A percentile compares a stretch with the other conserved stretches of the same genome.
Evolutionary conservation across 2,797 vertebrate genomes (phyloP).

Genomic region (Carcharodon carcharias): DNA sequence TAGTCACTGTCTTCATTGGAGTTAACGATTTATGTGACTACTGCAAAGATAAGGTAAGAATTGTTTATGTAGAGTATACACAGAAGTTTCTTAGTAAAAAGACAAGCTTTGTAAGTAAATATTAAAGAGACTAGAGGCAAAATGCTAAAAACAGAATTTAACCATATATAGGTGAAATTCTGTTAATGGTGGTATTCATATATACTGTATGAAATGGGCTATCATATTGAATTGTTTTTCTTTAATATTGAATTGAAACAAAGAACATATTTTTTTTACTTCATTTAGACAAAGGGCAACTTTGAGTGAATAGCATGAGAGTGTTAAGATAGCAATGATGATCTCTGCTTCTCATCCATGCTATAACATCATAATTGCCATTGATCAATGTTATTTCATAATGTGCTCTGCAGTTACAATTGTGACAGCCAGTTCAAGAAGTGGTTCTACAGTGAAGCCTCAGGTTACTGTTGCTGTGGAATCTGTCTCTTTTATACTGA

Average conservation of each 20-base stretch:
- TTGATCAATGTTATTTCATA: neutral
- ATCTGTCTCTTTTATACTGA: neutral
- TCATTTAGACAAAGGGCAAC: neutral
- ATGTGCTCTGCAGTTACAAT: neutral
- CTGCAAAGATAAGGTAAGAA: conserved; percentile 53
- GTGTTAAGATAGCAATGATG: neutral
- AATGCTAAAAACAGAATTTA: neutral
- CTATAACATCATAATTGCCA: neutral
- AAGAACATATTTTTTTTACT: neutral
- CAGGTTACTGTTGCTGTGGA: neutral
- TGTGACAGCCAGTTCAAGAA: neutral
- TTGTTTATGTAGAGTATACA: neutral
- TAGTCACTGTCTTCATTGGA: conserved; percentile 69
- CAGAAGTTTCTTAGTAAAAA: neutral
- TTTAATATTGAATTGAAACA: neutral
- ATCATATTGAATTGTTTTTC: neutral
- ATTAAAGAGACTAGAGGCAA: neutral
- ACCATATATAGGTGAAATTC: neutral
- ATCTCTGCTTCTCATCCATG: neutral
- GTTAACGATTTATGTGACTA: conserved; percentile 71
- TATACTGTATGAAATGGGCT: neutral
- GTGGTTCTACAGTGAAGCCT: neutral
- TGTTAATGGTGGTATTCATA: neutral
- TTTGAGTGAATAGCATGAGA: neutral
- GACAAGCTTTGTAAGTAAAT: neutral